Conservation (phyloP, 2,797 vertebrate species). For the Cyprinella venusta region DNA sequence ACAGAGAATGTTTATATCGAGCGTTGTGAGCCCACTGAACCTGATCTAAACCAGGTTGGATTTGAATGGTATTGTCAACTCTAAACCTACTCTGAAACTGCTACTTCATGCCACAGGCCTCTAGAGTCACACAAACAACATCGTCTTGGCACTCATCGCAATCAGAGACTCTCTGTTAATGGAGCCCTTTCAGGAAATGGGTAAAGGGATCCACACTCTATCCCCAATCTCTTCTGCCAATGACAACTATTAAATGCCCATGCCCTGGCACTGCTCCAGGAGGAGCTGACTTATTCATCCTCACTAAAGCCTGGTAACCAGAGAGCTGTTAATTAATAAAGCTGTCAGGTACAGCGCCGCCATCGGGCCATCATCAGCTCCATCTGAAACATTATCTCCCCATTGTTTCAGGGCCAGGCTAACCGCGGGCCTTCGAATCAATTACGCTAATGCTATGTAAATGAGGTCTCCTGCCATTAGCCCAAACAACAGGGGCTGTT, state of each 20-base stretch:
- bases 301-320: constrained; percentile 75
- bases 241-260: constrained; percentile 58
- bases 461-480: constrained; percentile 84
- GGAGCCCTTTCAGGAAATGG: constrained; percentile 57
- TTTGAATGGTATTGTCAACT: background rate
- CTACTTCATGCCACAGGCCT: background rate
- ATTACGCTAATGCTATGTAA: constrained; percentile 92
- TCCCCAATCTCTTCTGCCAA: constrained; percentile 43
- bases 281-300: constrained; percentile 61
- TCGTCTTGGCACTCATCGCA: constrained; percentile 42
- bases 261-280: constrained; percentile 50
- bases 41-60: background rate
- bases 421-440: constrained; percentile 75
- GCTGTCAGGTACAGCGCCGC: constrained; percentile 81
- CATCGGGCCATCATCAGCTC: constrained; percentile 78
- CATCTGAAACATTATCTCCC: constrained; percentile 81
- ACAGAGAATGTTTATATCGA: background rate
- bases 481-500: constrained; percentile 75
- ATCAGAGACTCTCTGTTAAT: constrained; percentile 43
- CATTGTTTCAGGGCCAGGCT: constrained; percentile 68
- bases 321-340: constrained; percentile 86
- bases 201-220: constrained; percentile 58
- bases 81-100: background rate
- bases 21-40: background rate
- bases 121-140: constrained; percentile 33